Base-by-base conservation (phyloP, 64 coral and sea anemone genomes). In the Pocillopora damicornis region DNA sequence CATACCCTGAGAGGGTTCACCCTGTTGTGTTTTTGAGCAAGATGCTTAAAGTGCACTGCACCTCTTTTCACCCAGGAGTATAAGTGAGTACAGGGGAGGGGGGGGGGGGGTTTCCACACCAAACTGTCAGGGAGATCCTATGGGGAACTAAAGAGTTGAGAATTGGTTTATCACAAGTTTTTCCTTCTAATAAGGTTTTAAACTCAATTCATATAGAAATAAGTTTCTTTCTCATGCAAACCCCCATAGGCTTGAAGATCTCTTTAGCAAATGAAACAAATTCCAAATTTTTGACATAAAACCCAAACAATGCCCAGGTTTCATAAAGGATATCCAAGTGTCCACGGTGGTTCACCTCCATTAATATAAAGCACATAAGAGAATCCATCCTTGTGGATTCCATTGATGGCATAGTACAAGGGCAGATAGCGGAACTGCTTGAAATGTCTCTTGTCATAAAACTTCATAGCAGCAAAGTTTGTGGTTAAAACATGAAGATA, bases 401-500 rank as follows among this genome's bases (percentile, higher is more conserved):
- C 97, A 90, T 95, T 92, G 16, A 99, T 99, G 22, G 97, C 83
- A 88, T 99, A 99, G 74, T 99, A 99, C 91, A 95, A 76, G 13
- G 97, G 97, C 60, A 99, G 76, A 88, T 88, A 99, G 18, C 91
- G 81, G 58, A 95, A 99, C 74, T 86, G 90, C 30, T 63, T 88
- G 65, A 99, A 99, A 78, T 81, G 82, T 16, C 88, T 88, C 37
- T 75, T 92, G 66, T 99, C 94, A 90, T 99, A 99, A 67, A 99
- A 99, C 83, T 89, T 69, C 91, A 99, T 90, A 67, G 97, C 97
- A 11, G 88, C 93, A 34, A 38, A 88, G 88, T 99, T 99, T 37
- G 97, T 88, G 11, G 97, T 95, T 69, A 99, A 88, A 15, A 99
- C 97, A 90, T 99, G 97, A 61, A 99, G 88, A 76, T 99, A 99